Evolutionary conservation across 2,888 invertebrate genomes (phyloP).

Genomic region (Halictus quadricinctus): DNA sequence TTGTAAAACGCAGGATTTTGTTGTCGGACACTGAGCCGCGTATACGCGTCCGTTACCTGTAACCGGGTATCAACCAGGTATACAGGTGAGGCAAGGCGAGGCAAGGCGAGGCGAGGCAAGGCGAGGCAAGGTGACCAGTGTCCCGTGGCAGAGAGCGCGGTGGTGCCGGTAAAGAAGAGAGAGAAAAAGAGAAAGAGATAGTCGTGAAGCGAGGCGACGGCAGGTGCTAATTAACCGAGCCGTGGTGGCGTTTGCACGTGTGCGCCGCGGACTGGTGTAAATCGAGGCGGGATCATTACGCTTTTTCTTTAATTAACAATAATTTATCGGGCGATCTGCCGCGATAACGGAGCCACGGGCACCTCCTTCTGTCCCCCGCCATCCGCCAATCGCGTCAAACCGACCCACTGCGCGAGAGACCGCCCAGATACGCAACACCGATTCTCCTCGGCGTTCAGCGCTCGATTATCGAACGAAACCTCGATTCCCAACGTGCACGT

Average conservation of each 20-base stretch:
- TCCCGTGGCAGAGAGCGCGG: not conserved
- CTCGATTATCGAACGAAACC: constrained; percentile 15
- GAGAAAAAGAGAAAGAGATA: not conserved
- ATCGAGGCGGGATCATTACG: constrained; percentile 71
- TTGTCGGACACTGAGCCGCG: not conserved
- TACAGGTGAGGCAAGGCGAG: not conserved
- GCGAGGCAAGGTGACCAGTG: not conserved
- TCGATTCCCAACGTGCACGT: not conserved
- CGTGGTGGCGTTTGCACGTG: constrained; percentile 28
- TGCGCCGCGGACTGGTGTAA: constrained; percentile 48
- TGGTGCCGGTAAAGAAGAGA: not conserved
- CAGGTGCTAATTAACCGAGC: constrained; percentile 60
- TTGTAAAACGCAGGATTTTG: constrained; percentile 2
- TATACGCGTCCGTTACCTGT: not conserved
- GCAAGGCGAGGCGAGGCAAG: not conserved
- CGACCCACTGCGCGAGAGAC: constrained; percentile 2
- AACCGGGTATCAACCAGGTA: not conserved
- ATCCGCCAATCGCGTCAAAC: not conserved
- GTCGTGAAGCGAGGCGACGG: constrained; percentile 23
- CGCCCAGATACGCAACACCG: constrained; percentile 12
- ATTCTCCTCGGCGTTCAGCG: not conserved
- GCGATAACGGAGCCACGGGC: constrained; percentile 50
- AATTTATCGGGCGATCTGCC: constrained; percentile 71
- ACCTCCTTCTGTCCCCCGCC: constrained; percentile 9
- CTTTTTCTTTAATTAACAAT: constrained; percentile 76